A percentile compares a stretch with the other conserved stretches of the same genome.
Evolutionary conservation across 2,888 invertebrate genomes (phyloP).

Genomic region (Villa cingulata): DNA sequence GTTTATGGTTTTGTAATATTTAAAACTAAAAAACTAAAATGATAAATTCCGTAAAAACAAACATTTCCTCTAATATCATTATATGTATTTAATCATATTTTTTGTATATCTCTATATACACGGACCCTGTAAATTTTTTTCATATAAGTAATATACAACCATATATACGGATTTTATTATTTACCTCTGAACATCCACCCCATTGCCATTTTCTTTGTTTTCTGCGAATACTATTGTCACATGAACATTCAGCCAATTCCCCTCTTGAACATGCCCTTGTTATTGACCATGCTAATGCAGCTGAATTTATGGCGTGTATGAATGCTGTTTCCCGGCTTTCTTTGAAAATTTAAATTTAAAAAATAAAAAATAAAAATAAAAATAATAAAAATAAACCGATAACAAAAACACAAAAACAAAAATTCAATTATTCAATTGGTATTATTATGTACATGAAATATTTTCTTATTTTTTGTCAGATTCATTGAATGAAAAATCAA

Average conservation of each 20-base stretch:
- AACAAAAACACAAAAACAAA: too few relatives aligned
- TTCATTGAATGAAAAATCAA: too few relatives aligned
- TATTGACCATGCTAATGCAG: slow-evolving; percentile 77
- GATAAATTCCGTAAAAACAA: not conserved
- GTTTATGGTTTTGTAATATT: too few relatives aligned
- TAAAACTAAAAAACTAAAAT: too few relatives aligned
- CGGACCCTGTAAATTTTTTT: too few relatives aligned
- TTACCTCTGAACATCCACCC: slow-evolving; percentile 85
- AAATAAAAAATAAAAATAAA: slow-evolving; percentile 24
- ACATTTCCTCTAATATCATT: not conserved
- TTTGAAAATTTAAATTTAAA: slow-evolving; percentile 28
- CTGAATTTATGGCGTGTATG: slow-evolving; percentile 76
- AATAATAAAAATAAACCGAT: too few relatives aligned
- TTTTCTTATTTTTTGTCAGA: too few relatives aligned
- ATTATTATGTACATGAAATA: too few relatives aligned
- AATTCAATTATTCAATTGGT: too few relatives aligned
- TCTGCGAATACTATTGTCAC: slow-evolving; percentile 65
- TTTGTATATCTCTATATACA: not conserved
- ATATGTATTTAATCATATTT: not conserved
- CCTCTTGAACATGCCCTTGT: slow-evolving; percentile 78
- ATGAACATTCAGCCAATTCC: slow-evolving; percentile 76
- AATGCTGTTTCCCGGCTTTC: slow-evolving; percentile 84
- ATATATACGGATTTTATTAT: not conserved
- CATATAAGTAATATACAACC: not conserved
- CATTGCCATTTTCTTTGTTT: slow-evolving; percentile 75